Conservation (phyloP, 2,888 invertebrate genomes). For the Odontocerum albicorne region DNA sequence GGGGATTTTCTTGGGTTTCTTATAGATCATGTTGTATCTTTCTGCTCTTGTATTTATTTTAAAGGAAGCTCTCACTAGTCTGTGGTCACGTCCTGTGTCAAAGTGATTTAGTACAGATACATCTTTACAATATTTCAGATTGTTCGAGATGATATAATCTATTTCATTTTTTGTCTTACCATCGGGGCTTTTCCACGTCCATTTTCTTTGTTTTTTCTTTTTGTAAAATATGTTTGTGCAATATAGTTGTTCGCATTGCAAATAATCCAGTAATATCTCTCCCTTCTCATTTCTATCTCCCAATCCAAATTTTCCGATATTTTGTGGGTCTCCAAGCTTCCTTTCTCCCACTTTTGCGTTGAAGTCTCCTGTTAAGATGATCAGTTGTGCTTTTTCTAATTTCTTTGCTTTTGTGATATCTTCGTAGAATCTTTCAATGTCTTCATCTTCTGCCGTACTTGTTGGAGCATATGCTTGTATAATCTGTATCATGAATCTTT, state of each 20-base stretch:
- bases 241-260: neutral
- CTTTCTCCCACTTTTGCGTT: constrained; percentile 8
- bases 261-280: neutral
- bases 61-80: constrained; percentile 1
- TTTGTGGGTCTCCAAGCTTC: constrained; percentile 6
- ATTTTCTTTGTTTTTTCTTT: neutral
- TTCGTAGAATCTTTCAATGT: constrained; percentile 7
- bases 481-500: neutral
- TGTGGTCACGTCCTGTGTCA: too few relatives aligned
- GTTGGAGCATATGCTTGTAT: constrained; percentile 1
- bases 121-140: constrained; percentile 1
- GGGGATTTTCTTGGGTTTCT: neutral
- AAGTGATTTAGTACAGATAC: too few relatives aligned
- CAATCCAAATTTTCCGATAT: constrained; percentile 9
- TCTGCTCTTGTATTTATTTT: constrained; percentile 1
- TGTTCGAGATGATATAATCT: constrained; percentile 2
- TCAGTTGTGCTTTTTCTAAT: constrained; percentile 7
- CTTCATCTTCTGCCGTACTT: neutral
- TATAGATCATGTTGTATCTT: neutral
- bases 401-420: constrained; percentile 5
- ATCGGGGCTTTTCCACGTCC: constrained; percentile 12
- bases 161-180: constrained; percentile 5
- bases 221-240: neutral
- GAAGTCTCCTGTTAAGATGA: constrained; percentile 8
- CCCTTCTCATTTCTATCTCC: constrained; percentile 1